Evolutionary conservation across 2,797 vertebrate genomes (phyloP), one percentile per base, ranked within the genome.

Genomic region (Argya squamiceps): DNA sequence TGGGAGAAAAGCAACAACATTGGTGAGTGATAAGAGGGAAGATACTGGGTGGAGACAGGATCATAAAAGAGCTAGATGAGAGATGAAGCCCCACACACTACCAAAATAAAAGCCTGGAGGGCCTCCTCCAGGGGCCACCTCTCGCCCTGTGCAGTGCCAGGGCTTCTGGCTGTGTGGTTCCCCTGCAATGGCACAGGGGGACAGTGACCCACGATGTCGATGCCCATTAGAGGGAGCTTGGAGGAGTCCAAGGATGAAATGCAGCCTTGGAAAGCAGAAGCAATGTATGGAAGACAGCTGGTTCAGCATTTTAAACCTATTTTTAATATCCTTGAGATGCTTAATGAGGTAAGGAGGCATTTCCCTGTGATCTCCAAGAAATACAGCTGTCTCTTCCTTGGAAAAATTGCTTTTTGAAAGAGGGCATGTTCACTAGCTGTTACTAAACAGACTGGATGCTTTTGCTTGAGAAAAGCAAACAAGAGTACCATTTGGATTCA

Each of bases 81-180:
- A 92, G 82, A 88, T 30, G 56, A 82, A 78, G 46, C 11, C 58
- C 22, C 37, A 76, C 16, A 22, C 18, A 20, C 23, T 30, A 59
- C 11, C 70, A 55, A 80, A 90, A 24, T 5, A n/a, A 84, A 89
- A 90, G 58, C 77, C 89, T 84, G 47, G 76, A 93, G 37, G 68
- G 67, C 44, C 44, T 82, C 8, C 55, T 88, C 8, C 0, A 0
- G 24, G 18, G 69, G 24, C 12, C 14, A 53, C 39, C 9, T 75
- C 37, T 84, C 0, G 0, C 6, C 39, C 55, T n/a, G 12, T 27
- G 43, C 75, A 36, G 2, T 0, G 1, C 44, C 0, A 0, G 23
- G 34, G 21, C 43, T 80, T 70, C 0, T 52, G 41, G 26, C 18
- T 7, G 1, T 6, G 34, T 30, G 60, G 24, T 11, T 14, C 44